phyloP scores from a whole-genome alignment of 2,113 vertebrate species.

The Elephas maximus region DNA sequence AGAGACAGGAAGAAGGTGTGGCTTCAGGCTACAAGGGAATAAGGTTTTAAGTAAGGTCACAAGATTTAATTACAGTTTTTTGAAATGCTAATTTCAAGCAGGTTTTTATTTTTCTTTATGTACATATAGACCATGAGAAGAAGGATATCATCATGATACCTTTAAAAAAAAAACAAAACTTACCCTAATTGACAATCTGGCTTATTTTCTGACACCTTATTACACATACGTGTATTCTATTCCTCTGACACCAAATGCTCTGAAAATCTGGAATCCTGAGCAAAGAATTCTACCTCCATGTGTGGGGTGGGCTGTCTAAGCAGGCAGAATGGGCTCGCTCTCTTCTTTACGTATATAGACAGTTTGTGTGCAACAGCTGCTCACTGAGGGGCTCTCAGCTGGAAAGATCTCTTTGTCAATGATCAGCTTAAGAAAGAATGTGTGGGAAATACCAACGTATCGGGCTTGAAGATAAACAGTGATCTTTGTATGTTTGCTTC shows the following conservation, averaged over 20 bases:
- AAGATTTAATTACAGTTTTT: neutral
- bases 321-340: neutral
- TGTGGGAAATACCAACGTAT: neutral
- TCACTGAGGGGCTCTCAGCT: neutral
- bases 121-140: neutral
- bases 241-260: conserved; percentile 1
- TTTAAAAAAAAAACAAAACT: neutral
- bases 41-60: neutral
- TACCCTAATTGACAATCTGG: neutral
- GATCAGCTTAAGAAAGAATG: neutral
- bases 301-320: too few species aligned
- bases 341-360: neutral
- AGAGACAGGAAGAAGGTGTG: neutral
- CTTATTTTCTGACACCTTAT: neutral
- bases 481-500: neutral
- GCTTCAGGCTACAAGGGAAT: neutral
- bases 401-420: neutral
- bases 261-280: conserved; percentile 24
- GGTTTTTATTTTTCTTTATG: neutral
- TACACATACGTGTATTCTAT: neutral
- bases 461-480: neutral
- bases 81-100: neutral
- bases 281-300: neutral
- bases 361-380: neutral
- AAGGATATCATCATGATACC: neutral